Evolutionary conservation across 2,113 vertebrate species (phyloP).

Genomic region (Oenanthe oenanthe): DNA sequence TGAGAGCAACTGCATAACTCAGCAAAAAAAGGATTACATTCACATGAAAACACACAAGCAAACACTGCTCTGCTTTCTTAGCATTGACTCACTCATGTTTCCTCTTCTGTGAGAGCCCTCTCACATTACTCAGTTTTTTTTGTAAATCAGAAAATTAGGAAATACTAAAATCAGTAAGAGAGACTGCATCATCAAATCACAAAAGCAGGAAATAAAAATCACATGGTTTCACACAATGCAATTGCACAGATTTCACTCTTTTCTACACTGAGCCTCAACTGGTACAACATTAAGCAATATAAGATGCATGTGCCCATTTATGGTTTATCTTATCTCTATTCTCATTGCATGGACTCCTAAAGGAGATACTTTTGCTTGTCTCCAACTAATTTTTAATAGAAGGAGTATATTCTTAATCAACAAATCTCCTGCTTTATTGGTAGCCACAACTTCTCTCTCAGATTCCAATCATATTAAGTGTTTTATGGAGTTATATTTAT

Average conservation of each 20-base stretch:
- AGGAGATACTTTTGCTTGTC: not conserved
- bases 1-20: not conserved
- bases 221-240: not conserved
- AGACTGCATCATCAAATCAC: not conserved
- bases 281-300: not conserved
- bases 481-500: not conserved
- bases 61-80: not conserved
- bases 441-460: not conserved
- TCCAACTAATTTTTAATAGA: not conserved
- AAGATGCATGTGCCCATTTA: not conserved
- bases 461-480: not conserved
- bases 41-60: not conserved
- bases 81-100: not conserved
- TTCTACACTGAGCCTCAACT: not conserved
- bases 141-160: not conserved
- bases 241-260: not conserved
- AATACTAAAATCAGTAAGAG: not conserved
- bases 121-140: fast-evolving
- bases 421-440: not conserved
- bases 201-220: not conserved
- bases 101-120: not conserved
- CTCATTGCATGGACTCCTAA: not conserved
- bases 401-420: not conserved
- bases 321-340: not conserved
- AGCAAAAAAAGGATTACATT: not conserved